Percentiles rank a stretch among this genome's conserved stretches.
Conservation (phyloP, 2,888 invertebrate species). For the Synanthedon andrenaeformis region DNA sequence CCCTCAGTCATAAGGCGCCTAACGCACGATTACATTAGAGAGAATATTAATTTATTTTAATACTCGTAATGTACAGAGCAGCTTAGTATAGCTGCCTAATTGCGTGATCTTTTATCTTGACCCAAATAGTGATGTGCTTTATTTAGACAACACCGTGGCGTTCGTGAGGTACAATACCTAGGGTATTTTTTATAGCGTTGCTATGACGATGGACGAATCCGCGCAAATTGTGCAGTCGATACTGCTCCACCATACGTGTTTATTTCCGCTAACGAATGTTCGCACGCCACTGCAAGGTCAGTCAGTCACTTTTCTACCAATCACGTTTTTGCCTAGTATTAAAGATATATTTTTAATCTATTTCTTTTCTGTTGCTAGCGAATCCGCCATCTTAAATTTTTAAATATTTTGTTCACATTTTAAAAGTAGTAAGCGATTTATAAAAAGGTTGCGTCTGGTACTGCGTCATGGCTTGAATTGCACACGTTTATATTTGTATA, state of each 20-base stretch:
- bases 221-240: constrained; percentile 25
- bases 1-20: constrained; percentile 16
- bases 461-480: too few relatives aligned
- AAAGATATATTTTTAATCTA: too few relatives aligned
- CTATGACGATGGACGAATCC: constrained; percentile 39
- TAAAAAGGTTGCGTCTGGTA: too few relatives aligned
- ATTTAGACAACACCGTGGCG: constrained; percentile 35
- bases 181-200: constrained; percentile 26
- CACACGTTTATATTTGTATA: too few relatives aligned
- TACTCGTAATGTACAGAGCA: constrained; percentile 12
- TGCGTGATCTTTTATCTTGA: constrained; percentile 26
- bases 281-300: constrained; percentile 31
- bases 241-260: constrained; percentile 1
- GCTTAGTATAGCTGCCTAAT: constrained; percentile 2
- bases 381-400: too few relatives aligned
- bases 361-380: too few relatives aligned
- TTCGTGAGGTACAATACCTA: constrained; percentile 26
- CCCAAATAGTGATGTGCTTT: constrained; percentile 41
- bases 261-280: constrained; percentile 16
- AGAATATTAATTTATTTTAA: too few relatives aligned
- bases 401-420: too few relatives aligned
- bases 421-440: too few relatives aligned
- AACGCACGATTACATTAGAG: neutral
- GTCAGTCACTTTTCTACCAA: constrained; percentile 17
- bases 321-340: too few relatives aligned